A percentile compares a stretch with the other conserved stretches of the same genome.
These are phyloP conservation scores for Parasteatoda lunata DNA, from an alignment of 2,888 invertebrate species.

Conservation along the genomic window DNA sequence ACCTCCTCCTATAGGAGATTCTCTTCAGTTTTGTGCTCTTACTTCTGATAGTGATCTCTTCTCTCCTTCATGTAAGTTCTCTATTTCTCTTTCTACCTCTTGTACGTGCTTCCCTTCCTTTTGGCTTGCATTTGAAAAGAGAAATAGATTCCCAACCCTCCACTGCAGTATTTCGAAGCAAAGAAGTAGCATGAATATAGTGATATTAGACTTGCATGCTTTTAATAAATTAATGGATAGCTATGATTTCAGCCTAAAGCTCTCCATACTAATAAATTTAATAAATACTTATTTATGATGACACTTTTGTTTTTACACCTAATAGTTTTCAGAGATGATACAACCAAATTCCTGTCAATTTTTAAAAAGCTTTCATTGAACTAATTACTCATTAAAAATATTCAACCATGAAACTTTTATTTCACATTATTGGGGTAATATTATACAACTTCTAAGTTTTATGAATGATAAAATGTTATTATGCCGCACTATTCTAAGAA, in stretches of 20 bases:
- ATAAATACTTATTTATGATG: no score
- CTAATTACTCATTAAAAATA: no score
- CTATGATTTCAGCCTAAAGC: neutral
- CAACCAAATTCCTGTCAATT: neutral
- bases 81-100: slow-evolving; percentile 49
- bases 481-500: no score
- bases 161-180: neutral
- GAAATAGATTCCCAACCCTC: neutral
- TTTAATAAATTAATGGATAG: neutral
- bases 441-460: no score
- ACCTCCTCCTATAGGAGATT: slow-evolving; percentile 66
- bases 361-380: no score
- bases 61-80: slow-evolving; percentile 75
- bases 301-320: no score
- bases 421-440: no score
- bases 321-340: neutral
- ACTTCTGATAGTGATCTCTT: slow-evolving; percentile 75
- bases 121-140: slow-evolving; percentile 30
- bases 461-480: no score
- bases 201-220: neutral
- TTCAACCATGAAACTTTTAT: no score
- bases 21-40: slow-evolving; percentile 71
- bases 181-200: neutral
- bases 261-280: neutral
- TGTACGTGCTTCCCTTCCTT: slow-evolving; percentile 29